Base-by-base conservation (phyloP, 2,888 invertebrate genomes). In the Folsomia manolachei region DNA sequence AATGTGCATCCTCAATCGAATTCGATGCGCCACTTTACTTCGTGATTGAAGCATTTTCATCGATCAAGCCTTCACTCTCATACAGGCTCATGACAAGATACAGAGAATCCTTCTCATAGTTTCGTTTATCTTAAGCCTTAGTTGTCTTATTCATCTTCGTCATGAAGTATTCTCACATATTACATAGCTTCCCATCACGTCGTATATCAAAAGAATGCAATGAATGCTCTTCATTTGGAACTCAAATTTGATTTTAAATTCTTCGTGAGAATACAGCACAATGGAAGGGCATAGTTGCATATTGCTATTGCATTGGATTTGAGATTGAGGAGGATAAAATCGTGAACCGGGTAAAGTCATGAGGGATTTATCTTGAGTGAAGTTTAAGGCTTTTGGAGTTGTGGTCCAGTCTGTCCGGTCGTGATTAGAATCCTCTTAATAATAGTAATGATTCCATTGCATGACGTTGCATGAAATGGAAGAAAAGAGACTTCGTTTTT, bases 371-470 rank as follows among this genome's bases (percentile, higher is more conserved):
- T 27, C 64, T 27, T 64, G n/a, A n/a, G n/a, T n/a, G n/a, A n/a
- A n/a, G n/a, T n/a, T n/a, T n/a, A n/a, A n/a, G n/a, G 51, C 27
- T 51, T 21, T 19, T 24, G 9, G 23, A n/a, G 19, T 25, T 39
- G 65, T 66, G 52, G 27, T 56, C 21, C 21, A 21, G 19, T 52
- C 65, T n/a, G 27, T 23, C 65, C 21, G 24, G 65, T 66, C 65
- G 65, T 66, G 65, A 66, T 66, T 4, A 39, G 52, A 51, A 21
- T 52, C 52, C 21, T 56, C 7, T 7, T 56, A 63, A 39, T 66
- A 66, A 66, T 51, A 52, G 24, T 39, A 51, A 66, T 52, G 65
- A 66, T 66, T 39, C 65, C 65, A 66, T 66, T 52, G 65, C 65
- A 66, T 56, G 56, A 39, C 39, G 4, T 39, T 4, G 39, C 14